A percentile compares a stretch with the other conserved stretches of the same genome.
Evolutionary conservation across 2,888 invertebrate genomes (phyloP).

Genomic region (Oligia fasciuncula): DNA sequence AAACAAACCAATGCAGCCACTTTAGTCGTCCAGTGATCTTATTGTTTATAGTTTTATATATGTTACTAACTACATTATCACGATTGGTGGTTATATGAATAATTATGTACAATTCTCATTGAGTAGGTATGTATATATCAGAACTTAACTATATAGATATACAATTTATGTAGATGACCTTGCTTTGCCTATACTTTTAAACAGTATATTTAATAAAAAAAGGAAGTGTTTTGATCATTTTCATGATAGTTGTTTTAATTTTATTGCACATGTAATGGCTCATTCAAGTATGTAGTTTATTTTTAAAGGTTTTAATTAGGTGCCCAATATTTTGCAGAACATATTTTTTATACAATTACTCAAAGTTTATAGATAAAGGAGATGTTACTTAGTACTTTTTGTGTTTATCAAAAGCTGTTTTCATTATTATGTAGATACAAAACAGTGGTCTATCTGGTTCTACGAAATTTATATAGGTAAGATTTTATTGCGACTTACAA

Average conservation of each 20-base stretch:
- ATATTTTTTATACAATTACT: background rate
- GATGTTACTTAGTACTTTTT: no score
- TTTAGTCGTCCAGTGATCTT: background rate
- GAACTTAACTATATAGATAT: background rate
- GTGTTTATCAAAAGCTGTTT: background rate
- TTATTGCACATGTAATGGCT: conserved; percentile 13
- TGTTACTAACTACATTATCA: background rate
- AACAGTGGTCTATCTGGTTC: background rate
- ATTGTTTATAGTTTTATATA: background rate
- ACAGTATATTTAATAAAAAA: background rate
- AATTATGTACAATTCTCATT: background rate
- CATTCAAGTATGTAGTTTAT: background rate
- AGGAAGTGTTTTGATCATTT: conserved; percentile 3
- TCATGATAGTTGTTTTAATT: conserved; percentile 4
- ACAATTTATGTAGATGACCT: background rate
- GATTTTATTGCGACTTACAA: background rate
- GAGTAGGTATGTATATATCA: background rate
- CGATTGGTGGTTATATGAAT: background rate
- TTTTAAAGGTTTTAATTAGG: conserved; percentile 16
- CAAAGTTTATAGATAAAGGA: background rate
- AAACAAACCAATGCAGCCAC: no score
- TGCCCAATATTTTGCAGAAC: background rate
- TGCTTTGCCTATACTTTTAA: background rate
- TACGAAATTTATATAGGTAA: conserved; percentile 9
- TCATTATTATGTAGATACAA: background rate